Evolutionary conservation across 2,888 invertebrate genomes (phyloP).

Genomic region (Polymixis lichenea): DNA sequence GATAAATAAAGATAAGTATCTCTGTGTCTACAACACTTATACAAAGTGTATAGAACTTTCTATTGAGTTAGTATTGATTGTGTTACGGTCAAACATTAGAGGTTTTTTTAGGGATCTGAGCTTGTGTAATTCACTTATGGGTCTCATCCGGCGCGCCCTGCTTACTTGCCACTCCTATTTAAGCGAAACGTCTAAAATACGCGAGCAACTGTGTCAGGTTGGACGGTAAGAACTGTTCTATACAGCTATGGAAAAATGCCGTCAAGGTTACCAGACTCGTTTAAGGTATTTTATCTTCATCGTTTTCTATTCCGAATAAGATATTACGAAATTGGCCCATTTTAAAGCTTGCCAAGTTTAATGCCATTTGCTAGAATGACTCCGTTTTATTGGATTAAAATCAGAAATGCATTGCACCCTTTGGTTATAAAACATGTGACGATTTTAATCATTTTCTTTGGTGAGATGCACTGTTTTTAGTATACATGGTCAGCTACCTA

Average conservation of each 20-base stretch:
- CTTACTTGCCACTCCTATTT: conserved; percentile 26
- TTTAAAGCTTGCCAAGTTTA: conserved; percentile 9
- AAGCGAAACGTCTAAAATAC: conserved; percentile 12
- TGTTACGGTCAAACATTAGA: conserved; percentile 1
- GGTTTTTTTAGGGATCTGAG: conserved; percentile 12
- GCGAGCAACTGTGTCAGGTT: background rate
- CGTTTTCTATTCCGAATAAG: conserved; percentile 27
- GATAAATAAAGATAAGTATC: conserved; percentile 21
- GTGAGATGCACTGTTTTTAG: background rate
- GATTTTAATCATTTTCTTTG: background rate
- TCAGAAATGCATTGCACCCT: conserved; percentile 6
- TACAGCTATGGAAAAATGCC: conserved; percentile 1
- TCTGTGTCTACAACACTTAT: background rate
- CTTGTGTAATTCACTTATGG: conserved; percentile 30
- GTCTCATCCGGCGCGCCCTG: conserved; percentile 23
- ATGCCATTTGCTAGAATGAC: conserved; percentile 9
- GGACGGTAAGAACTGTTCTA: conserved; percentile 20
- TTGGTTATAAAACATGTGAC: background rate
- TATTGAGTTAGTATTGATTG: conserved; percentile 26
- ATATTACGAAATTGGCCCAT: conserved; percentile 5
- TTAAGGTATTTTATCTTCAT: conserved; percentile 26
- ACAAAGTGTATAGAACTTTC: background rate
- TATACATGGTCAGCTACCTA: background rate
- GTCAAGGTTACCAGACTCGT: conserved; percentile 20
- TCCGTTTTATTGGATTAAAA: conserved; percentile 9